Percentiles rank a stretch among this genome's conserved stretches.
These are phyloP conservation scores for Mimumesa dahlbomi DNA, from an alignment of 2,888 invertebrate species.

Conservation along the genomic window DNA sequence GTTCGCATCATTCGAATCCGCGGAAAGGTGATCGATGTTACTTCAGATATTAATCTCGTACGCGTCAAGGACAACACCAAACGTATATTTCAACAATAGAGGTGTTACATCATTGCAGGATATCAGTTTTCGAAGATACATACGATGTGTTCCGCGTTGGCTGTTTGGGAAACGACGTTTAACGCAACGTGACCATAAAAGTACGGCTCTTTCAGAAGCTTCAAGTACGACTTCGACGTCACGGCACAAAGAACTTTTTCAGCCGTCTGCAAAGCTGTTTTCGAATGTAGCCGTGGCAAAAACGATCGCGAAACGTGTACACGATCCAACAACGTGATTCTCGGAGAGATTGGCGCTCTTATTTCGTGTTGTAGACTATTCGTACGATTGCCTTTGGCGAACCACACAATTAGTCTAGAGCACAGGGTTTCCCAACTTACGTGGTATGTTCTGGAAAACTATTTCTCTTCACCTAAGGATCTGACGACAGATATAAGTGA, in stretches of 20 bases:
- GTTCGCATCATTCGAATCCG: too few species aligned
- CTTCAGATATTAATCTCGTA: neutral
- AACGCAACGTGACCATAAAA: constrained; percentile 51
- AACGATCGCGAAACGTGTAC: neutral
- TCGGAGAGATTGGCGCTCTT: neutral
- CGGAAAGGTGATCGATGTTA: neutral
- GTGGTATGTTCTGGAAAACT: too few species aligned
- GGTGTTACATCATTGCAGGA: constrained; percentile 34
- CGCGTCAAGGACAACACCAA: neutral
- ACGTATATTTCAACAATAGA: neutral
- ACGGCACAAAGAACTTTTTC: constrained; percentile 30
- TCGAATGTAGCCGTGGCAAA: neutral
- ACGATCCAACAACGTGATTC: neutral
- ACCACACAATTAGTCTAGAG: constrained; percentile 6
- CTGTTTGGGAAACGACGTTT: constrained; percentile 33
- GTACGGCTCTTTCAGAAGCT: constrained; percentile 42
- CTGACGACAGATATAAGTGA: too few species aligned
- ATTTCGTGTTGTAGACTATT: constrained; percentile 2
- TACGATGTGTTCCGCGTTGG: constrained; percentile 7
- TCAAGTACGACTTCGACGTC: constrained; percentile 50
- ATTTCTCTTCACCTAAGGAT: too few species aligned
- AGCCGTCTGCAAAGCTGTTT: constrained; percentile 1
- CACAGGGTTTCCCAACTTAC: neutral
- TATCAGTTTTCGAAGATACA: constrained; percentile 20
- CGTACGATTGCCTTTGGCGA: too few species aligned